A percentile compares a stretch with the other conserved stretches of the same genome.
Evolutionary conservation across 2,888 invertebrate genomes (phyloP).

Genomic region (Ectobius pallidus): DNA sequence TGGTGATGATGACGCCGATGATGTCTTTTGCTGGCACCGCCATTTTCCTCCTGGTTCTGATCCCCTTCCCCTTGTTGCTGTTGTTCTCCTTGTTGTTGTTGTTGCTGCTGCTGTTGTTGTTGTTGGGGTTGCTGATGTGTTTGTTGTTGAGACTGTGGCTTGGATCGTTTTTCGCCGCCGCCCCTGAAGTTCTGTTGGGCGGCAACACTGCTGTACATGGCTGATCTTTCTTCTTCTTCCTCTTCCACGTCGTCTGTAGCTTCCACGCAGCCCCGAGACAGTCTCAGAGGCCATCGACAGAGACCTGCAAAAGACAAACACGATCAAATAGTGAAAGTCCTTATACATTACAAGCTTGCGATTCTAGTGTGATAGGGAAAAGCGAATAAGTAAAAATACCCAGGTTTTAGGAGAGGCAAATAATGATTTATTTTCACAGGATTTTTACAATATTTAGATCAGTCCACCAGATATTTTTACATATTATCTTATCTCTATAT

Average conservation of each 20-base stretch:
- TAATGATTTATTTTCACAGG: no score
- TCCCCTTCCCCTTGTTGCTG: constrained; percentile 21
- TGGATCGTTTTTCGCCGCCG: constrained; percentile 46
- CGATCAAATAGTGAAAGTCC: no score
- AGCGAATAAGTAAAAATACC: no score
- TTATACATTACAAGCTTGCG: no score
- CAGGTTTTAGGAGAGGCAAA: no score
- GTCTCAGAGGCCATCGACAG: constrained; percentile 26
- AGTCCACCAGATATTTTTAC: no score
- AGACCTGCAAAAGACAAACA: neutral
- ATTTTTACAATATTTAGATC: no score
- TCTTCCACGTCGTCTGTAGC: neutral
- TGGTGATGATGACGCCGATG: constrained; percentile 42
- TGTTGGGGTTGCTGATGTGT: constrained; percentile 36
- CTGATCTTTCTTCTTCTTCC: constrained; percentile 2
- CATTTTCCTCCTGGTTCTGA: constrained; percentile 11
- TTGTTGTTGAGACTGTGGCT: constrained; percentile 38
- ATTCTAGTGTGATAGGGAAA: no score
- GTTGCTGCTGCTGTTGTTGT: constrained; percentile 21
- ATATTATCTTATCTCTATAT: no score
- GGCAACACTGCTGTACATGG: constrained; percentile 31
- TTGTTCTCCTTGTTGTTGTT: constrained; percentile 23
- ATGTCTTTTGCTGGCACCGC: constrained; percentile 37
- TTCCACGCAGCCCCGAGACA: neutral
- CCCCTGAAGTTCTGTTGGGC: constrained; percentile 47